phyloP scores from a whole-genome alignment of 2,113 vertebrate genomes.

The Lepidothrix coronata region DNA sequence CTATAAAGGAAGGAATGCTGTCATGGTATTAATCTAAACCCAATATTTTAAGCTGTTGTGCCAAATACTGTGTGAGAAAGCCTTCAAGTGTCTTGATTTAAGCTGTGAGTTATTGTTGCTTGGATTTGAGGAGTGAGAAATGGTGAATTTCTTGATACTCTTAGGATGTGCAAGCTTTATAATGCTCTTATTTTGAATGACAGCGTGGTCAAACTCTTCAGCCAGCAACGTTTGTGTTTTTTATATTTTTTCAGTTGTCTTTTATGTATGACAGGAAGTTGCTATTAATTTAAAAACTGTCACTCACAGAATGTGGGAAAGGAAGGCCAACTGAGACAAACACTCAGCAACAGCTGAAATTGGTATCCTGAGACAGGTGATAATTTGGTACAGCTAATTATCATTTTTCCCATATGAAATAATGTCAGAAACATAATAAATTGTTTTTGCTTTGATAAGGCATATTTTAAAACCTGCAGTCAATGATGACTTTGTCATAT shows the following conservation, averaged over 20 bases:
- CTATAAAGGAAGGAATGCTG: background rate
- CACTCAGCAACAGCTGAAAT: background rate
- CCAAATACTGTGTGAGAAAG: slow-evolving; percentile 21
- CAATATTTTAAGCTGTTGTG: slow-evolving; percentile 40
- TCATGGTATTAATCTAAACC: background rate
- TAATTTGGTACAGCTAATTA: slow-evolving; percentile 70
- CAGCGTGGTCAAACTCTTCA: slow-evolving; percentile 15
- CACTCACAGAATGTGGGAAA: slow-evolving; percentile 50
- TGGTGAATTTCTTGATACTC: slow-evolving; percentile 1
- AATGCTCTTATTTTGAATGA: slow-evolving; percentile 30
- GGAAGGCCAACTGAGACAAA: slow-evolving; percentile 51
- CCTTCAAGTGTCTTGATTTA: background rate
- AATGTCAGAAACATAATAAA: slow-evolving; percentile 46
- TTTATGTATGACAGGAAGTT: slow-evolving; percentile 48
- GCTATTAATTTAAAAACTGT: slow-evolving; percentile 73
- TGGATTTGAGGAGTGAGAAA: slow-evolving; percentile 20
- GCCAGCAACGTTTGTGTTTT: background rate
- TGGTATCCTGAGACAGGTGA: slow-evolving; percentile 48
- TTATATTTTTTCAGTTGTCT: slow-evolving; percentile 19
- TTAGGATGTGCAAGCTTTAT: background rate
- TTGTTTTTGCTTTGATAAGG: slow-evolving; percentile 38
- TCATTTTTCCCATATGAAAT: slow-evolving; percentile 40
- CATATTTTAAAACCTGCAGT: slow-evolving; percentile 2
- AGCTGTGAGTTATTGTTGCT: slow-evolving; percentile 43
- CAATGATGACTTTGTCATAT: background rate